These are phyloP conservation scores for Pseudochirops cupreus DNA, from an alignment of 2,797 vertebrate genomes.

Conservation along the genomic window DNA sequence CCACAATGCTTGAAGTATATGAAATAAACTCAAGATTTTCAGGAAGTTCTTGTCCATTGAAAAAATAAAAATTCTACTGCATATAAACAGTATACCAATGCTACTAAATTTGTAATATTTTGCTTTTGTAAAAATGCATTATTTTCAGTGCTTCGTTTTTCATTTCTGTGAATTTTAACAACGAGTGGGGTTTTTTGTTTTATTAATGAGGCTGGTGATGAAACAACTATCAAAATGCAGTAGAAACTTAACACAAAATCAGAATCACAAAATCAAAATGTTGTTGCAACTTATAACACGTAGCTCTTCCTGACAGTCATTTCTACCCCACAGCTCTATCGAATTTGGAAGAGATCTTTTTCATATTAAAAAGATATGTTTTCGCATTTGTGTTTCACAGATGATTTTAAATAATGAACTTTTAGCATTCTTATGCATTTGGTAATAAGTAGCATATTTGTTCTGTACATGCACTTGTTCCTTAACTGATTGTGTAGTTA, in stretches of 20 bases:
- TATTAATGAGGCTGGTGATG: slow-evolving; percentile 22
- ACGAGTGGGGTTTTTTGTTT: neutral
- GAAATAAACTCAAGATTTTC: neutral
- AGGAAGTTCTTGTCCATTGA: neutral
- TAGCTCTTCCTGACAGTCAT: slow-evolving; percentile 27
- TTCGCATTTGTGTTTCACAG: neutral
- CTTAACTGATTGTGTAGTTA: slow-evolving; percentile 90
- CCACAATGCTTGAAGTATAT: neutral
- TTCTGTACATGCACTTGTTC: slow-evolving; percentile 65
- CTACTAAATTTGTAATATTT: neutral
- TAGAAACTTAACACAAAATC: slow-evolving; percentile 1
- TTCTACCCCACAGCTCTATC: slow-evolving; percentile 41
- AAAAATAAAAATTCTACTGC: neutral
- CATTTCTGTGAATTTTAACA: slow-evolving; percentile 16
- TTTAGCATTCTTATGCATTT: fast-evolving
- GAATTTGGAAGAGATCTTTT: neutral
- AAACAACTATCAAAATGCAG: slow-evolving; percentile 28
- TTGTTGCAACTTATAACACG: neutral
- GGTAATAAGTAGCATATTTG: neutral
- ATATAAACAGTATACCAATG: neutral
- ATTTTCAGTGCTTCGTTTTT: neutral
- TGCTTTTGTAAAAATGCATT: neutral
- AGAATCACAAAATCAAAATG: slow-evolving; percentile 20
- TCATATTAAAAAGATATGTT: fast-evolving
- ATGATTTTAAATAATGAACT: neutral